phyloP scores from a whole-genome alignment of 2,888 invertebrate genomes.

The Plemyria rubiginata region DNA sequence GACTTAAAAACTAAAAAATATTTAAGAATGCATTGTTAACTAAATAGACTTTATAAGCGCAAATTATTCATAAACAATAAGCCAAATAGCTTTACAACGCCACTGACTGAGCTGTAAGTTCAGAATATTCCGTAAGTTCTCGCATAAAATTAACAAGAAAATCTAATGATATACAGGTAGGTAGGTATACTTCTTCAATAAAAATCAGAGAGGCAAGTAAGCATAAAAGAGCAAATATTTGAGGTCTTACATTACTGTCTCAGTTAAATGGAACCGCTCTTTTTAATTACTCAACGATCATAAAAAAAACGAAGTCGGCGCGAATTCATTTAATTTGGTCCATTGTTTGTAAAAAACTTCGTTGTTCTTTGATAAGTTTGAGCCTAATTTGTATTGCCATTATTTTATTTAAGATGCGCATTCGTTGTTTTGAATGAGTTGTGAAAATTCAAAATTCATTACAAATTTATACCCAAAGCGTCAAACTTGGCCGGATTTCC shows the following conservation, averaged over 20 bases:
- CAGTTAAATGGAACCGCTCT: conserved; percentile 38
- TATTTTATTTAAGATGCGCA: background rate
- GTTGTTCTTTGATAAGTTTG: conserved; percentile 32
- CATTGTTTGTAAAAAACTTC: conserved; percentile 39
- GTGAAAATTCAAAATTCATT: no score
- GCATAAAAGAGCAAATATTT: conserved; percentile 24
- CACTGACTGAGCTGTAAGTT: background rate
- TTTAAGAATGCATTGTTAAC: no score
- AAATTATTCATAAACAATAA: background rate
- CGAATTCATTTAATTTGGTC: conserved; percentile 42
- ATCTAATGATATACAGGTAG: no score
- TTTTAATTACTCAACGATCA: conserved; percentile 39
- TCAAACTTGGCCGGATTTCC: no score
- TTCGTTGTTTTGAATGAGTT: background rate
- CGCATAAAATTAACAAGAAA: no score
- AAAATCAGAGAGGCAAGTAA: conserved; percentile 9
- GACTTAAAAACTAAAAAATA: no score
- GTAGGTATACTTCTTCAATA: no score
- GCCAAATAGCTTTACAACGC: background rate
- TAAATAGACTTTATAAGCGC: no score
- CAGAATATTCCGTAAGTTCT: background rate
- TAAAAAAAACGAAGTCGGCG: conserved; percentile 35
- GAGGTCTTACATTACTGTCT: conserved; percentile 31
- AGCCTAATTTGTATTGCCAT: background rate
- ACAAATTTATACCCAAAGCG: no score